These are phyloP conservation scores for Drosophila nigrodunni DNA, from an alignment of 1,140 invertebrate species.

Conservation along the genomic window DNA sequence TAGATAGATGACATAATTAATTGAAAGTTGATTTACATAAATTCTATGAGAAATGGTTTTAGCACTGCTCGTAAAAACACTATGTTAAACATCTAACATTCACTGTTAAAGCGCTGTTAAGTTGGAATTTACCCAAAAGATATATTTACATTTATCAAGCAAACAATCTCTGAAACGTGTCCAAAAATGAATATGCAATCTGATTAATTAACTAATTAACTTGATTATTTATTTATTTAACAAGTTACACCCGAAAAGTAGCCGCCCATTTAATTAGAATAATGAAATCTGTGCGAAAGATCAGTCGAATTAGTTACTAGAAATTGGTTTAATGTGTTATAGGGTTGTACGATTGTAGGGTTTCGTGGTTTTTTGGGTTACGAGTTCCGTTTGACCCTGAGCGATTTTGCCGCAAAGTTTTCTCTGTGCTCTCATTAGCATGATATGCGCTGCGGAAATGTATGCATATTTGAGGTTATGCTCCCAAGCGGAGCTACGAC, in stretches of 20 bases:
- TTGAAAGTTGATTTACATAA: no score
- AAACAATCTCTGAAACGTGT: neutral
- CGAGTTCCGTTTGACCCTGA: neutral
- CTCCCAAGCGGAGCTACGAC: neutral
- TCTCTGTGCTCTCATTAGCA: constrained; percentile 23
- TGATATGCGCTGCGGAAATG: constrained; percentile 18
- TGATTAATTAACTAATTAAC: constrained; percentile 38
- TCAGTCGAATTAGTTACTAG: constrained; percentile 1
- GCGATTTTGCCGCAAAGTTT: constrained; percentile 7
- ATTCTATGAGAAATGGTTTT: no score
- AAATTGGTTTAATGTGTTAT: neutral
- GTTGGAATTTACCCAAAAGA: neutral
- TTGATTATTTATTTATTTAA: constrained; percentile 23
- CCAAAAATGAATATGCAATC: constrained; percentile 16
- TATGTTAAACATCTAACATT: neutral
- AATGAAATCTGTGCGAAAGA: constrained; percentile 25
- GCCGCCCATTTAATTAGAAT: constrained; percentile 22
- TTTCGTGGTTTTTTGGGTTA: neutral
- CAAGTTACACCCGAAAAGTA: neutral
- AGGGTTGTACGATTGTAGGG: neutral
- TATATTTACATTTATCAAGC: constrained; percentile 5
- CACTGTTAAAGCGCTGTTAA: constrained; percentile 1
- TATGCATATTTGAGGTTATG: constrained; percentile 32
- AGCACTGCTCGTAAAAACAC: neutral
- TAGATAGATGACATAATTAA: no score